A percentile compares a stretch with the other conserved stretches of the same genome.
phyloP scores from a whole-genome alignment of 2,113 vertebrate species.

The Syrrhaptes paradoxus region DNA sequence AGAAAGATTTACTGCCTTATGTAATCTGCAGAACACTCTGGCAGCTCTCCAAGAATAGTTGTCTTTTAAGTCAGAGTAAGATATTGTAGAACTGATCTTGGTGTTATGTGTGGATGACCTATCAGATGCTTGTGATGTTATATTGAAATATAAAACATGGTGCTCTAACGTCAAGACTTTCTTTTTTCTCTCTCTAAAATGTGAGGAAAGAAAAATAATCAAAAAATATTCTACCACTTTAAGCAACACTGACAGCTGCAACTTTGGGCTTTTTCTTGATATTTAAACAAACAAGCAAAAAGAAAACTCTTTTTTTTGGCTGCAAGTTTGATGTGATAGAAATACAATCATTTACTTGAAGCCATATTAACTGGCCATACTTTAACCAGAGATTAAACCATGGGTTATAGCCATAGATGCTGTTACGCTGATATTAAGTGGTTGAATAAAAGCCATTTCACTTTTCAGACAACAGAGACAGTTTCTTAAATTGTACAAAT shows the following conservation, averaged over 20 bases:
- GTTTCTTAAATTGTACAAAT: neutral
- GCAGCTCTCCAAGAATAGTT: slow-evolving; percentile 14
- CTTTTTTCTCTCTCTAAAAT: neutral
- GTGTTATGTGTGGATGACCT: neutral
- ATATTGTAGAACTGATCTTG: neutral
- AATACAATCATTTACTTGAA: neutral
- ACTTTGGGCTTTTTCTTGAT: neutral
- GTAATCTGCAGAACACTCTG: neutral
- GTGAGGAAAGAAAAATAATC: neutral
- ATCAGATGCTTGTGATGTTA: neutral
- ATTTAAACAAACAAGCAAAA: neutral
- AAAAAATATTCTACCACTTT: neutral
- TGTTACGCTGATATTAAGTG: neutral
- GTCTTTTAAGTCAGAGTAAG: neutral
- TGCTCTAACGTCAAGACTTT: neutral
- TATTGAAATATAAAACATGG: neutral
- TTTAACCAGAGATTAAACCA: neutral
- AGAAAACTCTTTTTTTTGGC: neutral
- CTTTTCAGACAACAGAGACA: neutral
- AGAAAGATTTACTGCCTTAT: neutral
- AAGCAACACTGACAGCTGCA: neutral
- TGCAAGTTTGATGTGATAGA: neutral
- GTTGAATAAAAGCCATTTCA: neutral
- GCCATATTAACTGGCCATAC: neutral
- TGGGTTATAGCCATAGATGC: neutral